Evolutionary conservation across 1,140 invertebrate species (phyloP).

Genomic region (Drosophila tropicalis): DNA sequence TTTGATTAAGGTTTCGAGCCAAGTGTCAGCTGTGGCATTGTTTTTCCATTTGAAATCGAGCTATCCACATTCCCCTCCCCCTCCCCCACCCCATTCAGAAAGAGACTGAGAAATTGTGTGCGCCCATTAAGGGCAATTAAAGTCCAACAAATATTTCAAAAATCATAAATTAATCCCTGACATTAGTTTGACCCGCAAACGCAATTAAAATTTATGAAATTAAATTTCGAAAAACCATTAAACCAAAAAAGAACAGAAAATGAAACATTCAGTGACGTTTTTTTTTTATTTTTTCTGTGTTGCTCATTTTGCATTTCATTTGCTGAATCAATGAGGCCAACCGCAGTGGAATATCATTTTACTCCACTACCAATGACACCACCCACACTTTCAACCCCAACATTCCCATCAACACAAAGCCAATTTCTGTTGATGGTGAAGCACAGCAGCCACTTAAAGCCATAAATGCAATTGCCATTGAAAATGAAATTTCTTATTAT

Average conservation of each 20-base stretch:
- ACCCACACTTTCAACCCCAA: background rate
- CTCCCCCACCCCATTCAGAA: background rate
- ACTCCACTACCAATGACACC: background rate
- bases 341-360: slow-evolving; percentile 46
- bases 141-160: background rate
- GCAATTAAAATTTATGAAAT: slow-evolving; percentile 69
- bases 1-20: slow-evolving; percentile 61
- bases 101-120: background rate
- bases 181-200: slow-evolving; percentile 41
- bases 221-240: slow-evolving; percentile 58
- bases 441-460: slow-evolving; percentile 24
- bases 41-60: slow-evolving; percentile 41
- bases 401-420: background rate
- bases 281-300: background rate
- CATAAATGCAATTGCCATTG: slow-evolving; percentile 45
- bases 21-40: slow-evolving; percentile 61
- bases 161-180: slow-evolving; percentile 32
- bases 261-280: slow-evolving; percentile 7
- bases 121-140: background rate
- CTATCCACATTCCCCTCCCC: too few relatives aligned
- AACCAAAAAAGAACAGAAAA: slow-evolving; percentile 50
- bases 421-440: slow-evolving; percentile 11
- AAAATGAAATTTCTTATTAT: slow-evolving; percentile 17
- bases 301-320: slow-evolving; percentile 35
- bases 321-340: slow-evolving; percentile 42